phyloP scores from a whole-genome alignment of 2,888 invertebrate species.

The Adela reaumurella region DNA sequence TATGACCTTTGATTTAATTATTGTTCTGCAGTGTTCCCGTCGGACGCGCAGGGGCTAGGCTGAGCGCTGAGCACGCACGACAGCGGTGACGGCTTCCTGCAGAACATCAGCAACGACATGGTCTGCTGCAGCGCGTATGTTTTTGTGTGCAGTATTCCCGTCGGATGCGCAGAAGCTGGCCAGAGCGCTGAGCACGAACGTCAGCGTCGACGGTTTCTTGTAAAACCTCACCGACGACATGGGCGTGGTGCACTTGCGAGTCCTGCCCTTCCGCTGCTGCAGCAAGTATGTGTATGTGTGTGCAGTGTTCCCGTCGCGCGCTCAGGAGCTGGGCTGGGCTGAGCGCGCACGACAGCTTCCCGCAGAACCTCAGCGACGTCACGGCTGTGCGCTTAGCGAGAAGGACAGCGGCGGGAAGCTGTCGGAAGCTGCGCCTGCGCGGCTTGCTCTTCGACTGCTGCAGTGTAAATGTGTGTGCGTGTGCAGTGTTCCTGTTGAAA shows the following conservation, averaged over 20 bases:
- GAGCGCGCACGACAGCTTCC: conserved; percentile 73
- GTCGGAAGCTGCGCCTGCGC: conserved; percentile 78
- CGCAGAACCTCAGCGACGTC: conserved; percentile 53
- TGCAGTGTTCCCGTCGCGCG: conserved; percentile 80
- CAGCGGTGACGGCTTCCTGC: conserved; percentile 66
- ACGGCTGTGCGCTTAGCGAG: too few species aligned
- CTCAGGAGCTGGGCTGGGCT: conserved; percentile 90
- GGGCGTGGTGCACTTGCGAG: conserved; percentile 79
- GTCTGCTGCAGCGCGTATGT: too few species aligned
- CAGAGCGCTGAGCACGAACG: too few species aligned
- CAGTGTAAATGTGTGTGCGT: background rate
- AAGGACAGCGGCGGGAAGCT: conserved; percentile 66
- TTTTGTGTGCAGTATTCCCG: conserved; percentile 86
- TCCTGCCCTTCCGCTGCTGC: conserved; percentile 79
- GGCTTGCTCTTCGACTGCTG: conserved; percentile 82
- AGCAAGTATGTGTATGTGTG: background rate
- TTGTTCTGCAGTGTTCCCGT: too few species aligned
- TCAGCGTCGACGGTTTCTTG: conserved; percentile 65
- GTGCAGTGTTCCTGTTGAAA: too few species aligned
- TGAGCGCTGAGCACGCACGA: too few species aligned
- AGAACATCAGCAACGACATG: conserved; percentile 40
- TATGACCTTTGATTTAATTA: too few species aligned
- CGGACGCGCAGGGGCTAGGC: too few species aligned
- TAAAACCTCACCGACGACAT: conserved; percentile 48
- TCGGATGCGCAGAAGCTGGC: conserved; percentile 86